phyloP scores from a whole-genome alignment of 2,797 vertebrate genomes.

The Alcedo quadribrachys region DNA sequence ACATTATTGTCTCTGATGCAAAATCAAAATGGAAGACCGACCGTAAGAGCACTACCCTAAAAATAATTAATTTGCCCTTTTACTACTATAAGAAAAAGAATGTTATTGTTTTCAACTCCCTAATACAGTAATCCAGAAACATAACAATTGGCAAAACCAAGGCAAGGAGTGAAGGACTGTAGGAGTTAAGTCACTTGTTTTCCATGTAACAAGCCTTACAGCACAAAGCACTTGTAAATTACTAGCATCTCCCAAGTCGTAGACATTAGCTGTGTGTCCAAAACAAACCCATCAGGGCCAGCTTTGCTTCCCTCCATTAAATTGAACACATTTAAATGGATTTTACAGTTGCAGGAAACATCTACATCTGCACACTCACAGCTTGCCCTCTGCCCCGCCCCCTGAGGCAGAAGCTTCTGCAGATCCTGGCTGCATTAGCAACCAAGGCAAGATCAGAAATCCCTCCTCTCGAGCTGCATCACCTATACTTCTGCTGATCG shows the following conservation, averaged over 20 bases:
- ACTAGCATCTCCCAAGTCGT: background rate
- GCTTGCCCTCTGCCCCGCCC: background rate
- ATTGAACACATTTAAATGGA: background rate
- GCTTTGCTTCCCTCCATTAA: background rate
- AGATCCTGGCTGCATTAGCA: slow-evolving; percentile 5
- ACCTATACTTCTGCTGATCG: background rate
- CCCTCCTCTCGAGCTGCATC: background rate
- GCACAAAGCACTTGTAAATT: background rate
- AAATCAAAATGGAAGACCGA: slow-evolving; percentile 63
- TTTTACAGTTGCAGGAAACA: slow-evolving; percentile 42
- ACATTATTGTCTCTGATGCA: slow-evolving; percentile 4
- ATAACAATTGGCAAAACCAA: background rate
- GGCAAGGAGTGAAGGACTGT: background rate
- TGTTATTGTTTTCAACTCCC: background rate
- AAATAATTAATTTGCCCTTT: background rate
- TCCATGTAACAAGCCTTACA: background rate
- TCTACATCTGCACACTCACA: slow-evolving; percentile 28
- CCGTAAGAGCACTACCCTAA: background rate
- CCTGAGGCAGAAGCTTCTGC: slow-evolving; percentile 36
- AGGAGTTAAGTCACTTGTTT: background rate
- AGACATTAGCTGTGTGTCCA: background rate
- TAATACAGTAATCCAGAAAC: background rate
- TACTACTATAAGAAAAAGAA: background rate
- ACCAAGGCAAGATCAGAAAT: background rate
- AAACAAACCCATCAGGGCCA: background rate